phyloP scores from a whole-genome alignment of 2,113 vertebrate species.

The Sinocyclocheilus anshuiensis region DNA sequence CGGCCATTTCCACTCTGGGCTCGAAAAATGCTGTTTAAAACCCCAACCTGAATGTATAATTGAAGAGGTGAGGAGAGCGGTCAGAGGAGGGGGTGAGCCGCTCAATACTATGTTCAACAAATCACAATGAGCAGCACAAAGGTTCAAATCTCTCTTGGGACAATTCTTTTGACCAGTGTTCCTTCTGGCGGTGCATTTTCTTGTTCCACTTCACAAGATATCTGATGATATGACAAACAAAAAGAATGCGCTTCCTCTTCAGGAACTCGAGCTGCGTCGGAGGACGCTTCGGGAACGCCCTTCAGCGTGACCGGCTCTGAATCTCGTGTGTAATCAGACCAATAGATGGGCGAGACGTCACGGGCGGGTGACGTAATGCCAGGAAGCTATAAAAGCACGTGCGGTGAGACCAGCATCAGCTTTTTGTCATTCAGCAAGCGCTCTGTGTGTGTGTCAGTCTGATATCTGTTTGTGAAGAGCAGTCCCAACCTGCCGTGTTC shows the following conservation, averaged over 20 bases:
- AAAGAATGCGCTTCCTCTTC: background rate
- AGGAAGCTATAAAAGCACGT: no score
- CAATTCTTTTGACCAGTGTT: background rate
- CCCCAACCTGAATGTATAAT: slow-evolving; percentile 49
- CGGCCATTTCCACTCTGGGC: slow-evolving; percentile 43
- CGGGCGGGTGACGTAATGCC: no score
- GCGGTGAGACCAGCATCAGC: no score
- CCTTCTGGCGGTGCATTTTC: background rate
- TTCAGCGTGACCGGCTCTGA: no score
- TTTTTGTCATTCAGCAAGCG: no score
- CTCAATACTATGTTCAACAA: background rate
- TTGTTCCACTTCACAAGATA: background rate
- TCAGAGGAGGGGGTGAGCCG: background rate
- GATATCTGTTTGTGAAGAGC: no score
- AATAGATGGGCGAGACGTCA: no score
- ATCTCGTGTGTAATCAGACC: no score
- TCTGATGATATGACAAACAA: background rate
- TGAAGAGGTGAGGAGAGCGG: slow-evolving; percentile 44
- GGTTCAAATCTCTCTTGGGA: background rate
- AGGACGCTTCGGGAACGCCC: no score
- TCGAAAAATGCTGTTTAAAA: slow-evolving; percentile 58
- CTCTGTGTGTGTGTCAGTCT: no score
- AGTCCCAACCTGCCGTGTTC: no score
- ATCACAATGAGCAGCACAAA: background rate
- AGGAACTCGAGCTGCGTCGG: no score